phyloP scores from a whole-genome alignment of 2,797 vertebrate species.

The Alfaro cultratus region DNA sequence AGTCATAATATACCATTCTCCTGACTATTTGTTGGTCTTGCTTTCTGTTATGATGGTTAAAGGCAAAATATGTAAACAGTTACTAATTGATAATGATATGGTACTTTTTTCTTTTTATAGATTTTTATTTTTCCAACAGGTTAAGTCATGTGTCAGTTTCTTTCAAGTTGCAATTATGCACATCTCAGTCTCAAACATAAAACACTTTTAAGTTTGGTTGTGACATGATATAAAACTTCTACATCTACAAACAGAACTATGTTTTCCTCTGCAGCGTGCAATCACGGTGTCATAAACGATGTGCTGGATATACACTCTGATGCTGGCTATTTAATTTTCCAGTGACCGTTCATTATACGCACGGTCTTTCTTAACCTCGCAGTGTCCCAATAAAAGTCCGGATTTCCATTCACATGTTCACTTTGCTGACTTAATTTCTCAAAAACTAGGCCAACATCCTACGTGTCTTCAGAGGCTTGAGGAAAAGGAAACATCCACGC shows the following conservation, averaged over 20 bases:
- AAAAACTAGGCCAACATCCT: slow-evolving; percentile 66
- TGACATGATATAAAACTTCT: not conserved
- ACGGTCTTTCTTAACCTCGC: not conserved
- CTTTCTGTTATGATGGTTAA: too few species aligned
- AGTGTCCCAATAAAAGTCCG: slow-evolving; percentile 35
- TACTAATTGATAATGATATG: not conserved
- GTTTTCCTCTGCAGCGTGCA: not conserved
- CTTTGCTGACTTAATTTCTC: slow-evolving; percentile 56
- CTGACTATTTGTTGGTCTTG: too few species aligned
- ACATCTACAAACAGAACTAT: not conserved
- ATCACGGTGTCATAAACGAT: not conserved
- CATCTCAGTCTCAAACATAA: not conserved
- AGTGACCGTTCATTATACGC: not conserved
- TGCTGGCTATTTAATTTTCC: not conserved
- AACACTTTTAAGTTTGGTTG: not conserved
- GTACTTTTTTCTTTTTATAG: not conserved
- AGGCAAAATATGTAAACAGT: too few species aligned
- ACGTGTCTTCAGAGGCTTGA: slow-evolving; percentile 51
- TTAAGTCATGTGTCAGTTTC: not conserved
- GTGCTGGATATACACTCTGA: not conserved
- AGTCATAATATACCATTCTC: too few species aligned
- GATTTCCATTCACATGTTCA: slow-evolving; percentile 25
- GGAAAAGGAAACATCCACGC: slow-evolving; percentile 20
- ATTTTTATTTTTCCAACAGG: not conserved
- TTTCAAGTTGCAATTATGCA: not conserved